Evolutionary conservation across 1,140 invertebrate genomes (phyloP).

Genomic region (Neotoxoptera formosana): DNA sequence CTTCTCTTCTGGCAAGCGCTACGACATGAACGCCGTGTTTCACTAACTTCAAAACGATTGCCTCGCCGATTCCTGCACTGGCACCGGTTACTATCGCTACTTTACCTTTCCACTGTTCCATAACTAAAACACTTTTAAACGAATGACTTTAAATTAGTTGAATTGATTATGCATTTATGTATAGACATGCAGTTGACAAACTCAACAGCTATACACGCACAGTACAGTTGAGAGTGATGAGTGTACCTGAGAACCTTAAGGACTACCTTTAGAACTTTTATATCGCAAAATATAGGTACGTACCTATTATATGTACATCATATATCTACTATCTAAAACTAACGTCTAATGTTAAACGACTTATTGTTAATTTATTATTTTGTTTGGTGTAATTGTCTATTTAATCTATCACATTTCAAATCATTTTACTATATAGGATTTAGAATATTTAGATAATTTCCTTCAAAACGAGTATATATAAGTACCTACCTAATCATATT

Average conservation of each 20-base stretch:
- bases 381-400: no score
- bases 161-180: not conserved
- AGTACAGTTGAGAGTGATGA: not conserved
- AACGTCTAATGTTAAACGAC: no score
- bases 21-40: constrained; percentile 73
- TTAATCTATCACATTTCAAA: no score
- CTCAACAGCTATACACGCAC: not conserved
- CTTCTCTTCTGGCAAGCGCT: constrained; percentile 72
- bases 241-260: no score
- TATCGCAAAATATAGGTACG: no score
- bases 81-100: constrained; percentile 78
- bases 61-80: constrained; percentile 75
- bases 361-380: no score
- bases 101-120: constrained; percentile 74
- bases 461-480: no score
- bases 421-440: no score
- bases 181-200: not conserved
- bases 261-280: not conserved
- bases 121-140: constrained; percentile 62
- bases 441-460: no score
- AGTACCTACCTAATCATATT: no score
- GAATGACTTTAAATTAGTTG: not conserved
- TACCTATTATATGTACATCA: no score
- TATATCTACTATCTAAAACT: no score
- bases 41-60: constrained; percentile 67